phyloP scores from a whole-genome alignment of 2,113 vertebrate species.

The Porphyrio hochstetteri region DNA sequence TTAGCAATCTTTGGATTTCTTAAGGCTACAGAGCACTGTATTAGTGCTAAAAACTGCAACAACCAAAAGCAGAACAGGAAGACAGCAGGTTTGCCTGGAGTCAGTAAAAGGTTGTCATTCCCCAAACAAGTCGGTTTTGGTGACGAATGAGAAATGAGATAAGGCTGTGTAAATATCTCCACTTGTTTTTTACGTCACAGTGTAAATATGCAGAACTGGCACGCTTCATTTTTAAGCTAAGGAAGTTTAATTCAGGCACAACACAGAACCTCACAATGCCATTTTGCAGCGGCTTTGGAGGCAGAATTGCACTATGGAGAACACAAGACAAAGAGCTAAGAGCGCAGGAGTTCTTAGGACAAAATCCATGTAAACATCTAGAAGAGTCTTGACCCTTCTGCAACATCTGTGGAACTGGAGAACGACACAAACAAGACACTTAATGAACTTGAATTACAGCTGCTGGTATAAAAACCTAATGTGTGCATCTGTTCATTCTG shows the following conservation, averaged over 20 bases:
- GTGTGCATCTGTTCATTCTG: not conserved
- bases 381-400: not conserved
- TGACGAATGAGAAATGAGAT: not conserved
- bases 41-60: not conserved
- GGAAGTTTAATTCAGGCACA: not conserved
- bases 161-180: not conserved
- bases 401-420: not conserved
- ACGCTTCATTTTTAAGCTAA: not conserved
- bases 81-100: not conserved
- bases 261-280: not conserved
- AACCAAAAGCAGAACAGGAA: not conserved
- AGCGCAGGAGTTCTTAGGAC: not conserved
- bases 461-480: not conserved
- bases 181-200: not conserved
- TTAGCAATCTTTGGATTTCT: not conserved
- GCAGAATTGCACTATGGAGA: not conserved
- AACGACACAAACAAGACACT: not conserved
- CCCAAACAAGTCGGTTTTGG: not conserved
- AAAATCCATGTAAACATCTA: not conserved
- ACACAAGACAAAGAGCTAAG: not conserved
- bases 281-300: not conserved
- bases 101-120: not conserved
- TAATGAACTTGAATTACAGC: not conserved
- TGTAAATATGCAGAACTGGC: not conserved
- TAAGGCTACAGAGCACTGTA: not conserved